phyloP scores from a whole-genome alignment of 1,140 invertebrate genomes.

The Achroia grisella region DNA sequence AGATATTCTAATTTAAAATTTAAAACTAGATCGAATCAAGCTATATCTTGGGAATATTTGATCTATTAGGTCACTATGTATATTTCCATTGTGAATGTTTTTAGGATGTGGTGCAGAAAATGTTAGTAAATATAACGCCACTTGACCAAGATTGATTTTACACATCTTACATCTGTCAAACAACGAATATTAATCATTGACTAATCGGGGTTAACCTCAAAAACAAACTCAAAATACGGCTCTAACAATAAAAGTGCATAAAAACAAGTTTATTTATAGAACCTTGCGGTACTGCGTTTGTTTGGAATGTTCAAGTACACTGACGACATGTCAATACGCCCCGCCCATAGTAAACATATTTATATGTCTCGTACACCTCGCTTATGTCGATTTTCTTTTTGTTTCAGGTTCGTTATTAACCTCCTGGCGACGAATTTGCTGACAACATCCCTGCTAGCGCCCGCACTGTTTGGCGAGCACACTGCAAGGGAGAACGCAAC shows the following conservation, averaged over 20 bases:
- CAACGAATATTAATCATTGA: neutral
- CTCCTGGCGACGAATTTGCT: conserved; percentile 66
- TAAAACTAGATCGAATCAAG: too few relatives aligned
- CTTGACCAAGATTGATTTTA: neutral
- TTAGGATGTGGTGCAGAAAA: neutral
- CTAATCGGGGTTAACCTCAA: neutral
- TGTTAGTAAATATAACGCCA: neutral
- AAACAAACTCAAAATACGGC: neutral
- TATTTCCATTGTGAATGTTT: neutral
- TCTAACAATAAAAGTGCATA: neutral
- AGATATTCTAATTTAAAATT: too few relatives aligned
- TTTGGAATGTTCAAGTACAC: neutral
- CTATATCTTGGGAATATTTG: too few relatives aligned
- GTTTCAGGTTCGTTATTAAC: conserved; percentile 72
- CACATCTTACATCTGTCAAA: neutral
- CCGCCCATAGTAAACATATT: conserved; percentile 6
- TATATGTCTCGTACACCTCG: conserved; percentile 5
- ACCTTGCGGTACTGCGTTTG: conserved; percentile 2
- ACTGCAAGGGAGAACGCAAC: conserved; percentile 28
- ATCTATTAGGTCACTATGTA: too few relatives aligned
- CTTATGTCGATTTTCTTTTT: conserved; percentile 33
- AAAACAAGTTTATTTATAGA: neutral
- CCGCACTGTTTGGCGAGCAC: conserved; percentile 63
- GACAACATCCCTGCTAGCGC: conserved; percentile 63
- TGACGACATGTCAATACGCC: conserved; percentile 8